Base-by-base conservation (phyloP, 2,113 vertebrate species). In the Salvelinus namaycush region DNA sequence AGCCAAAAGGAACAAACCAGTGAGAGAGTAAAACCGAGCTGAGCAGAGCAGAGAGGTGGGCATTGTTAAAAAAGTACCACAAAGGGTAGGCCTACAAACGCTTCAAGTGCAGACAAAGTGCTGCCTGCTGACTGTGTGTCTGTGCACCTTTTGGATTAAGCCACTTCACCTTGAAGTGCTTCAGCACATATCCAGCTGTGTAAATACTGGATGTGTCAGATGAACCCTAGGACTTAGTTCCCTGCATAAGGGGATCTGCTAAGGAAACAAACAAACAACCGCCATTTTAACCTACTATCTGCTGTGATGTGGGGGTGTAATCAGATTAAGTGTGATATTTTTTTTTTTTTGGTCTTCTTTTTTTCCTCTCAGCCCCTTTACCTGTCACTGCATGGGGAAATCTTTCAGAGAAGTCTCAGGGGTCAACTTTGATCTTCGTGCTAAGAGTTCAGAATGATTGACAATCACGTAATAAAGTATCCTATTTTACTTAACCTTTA, bases 231-330 rank as follows among this genome's bases (percentile, higher is more conserved):
- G 72, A 31, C 80, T 70, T 75, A 79, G 83, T 78, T 76, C 68
- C 85, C 83, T 84, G 88, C 74, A 89, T 90, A 79, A 85, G 85
- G 89, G 86, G 81, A 87, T 88, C 81, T 85, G 78, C 84, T 78
- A 83, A 59, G 70, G 86, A 90, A 92, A 90, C 88, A 92, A 92
- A 92, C 87, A 92, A 90, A 90, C 86, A 89, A 18, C 75, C 77
- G 70, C 44, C 70, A 68, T 81, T 73, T 79, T 77, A 81, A 87
- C 79, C 76, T 86, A 72, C 81, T 80, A 87, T 89, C 82, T 83
- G 76, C 66, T 85, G 83, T 84, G 26, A 68, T 73, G 26, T 77
- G 29, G 3, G 18, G 76, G 34, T 85, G 84, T 77, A 79, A 87
- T 57, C 72, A 84, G 79, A 87, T 84, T 84, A 82, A 49, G 85